Percentiles rank a stretch among this genome's conserved stretches.
Evolutionary conservation across 2,888 invertebrate genomes (phyloP).

Genomic region (Spisula subtruncata): DNA sequence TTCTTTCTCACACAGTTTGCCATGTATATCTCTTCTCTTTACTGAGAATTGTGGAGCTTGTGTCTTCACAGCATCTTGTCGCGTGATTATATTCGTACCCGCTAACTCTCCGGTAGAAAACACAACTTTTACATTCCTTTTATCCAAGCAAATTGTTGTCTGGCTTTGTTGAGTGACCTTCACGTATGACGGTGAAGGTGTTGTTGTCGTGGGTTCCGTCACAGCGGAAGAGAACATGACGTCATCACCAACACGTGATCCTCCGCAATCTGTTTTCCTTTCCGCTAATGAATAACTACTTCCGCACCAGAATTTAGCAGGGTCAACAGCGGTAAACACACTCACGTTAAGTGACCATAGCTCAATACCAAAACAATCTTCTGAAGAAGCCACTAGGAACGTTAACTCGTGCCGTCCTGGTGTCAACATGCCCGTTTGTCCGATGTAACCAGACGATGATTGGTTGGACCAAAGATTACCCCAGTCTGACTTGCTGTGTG

Average conservation of each 20-base stretch:
- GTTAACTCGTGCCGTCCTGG: conserved; percentile 58
- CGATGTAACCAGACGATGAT: conserved; percentile 50
- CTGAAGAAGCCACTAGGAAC: conserved; percentile 45
- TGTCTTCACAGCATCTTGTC: neutral
- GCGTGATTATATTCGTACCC: conserved; percentile 52
- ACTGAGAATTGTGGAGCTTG: neutral
- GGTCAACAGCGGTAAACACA: conserved; percentile 39
- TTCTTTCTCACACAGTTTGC: conserved; percentile 53
- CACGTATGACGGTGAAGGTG: conserved; percentile 39
- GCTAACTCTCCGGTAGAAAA: conserved; percentile 44
- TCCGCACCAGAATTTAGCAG: conserved; percentile 51
- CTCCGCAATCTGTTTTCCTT: conserved; percentile 17
- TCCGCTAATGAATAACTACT: conserved; percentile 32
- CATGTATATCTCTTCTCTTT: neutral
- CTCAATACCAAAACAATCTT: conserved; percentile 67
- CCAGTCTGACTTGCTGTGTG: conserved; percentile 61
- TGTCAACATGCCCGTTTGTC: conserved; percentile 43
- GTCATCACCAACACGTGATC: neutral
- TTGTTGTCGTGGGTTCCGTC: conserved; percentile 38
- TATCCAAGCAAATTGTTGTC: conserved; percentile 58
- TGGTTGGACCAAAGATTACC: conserved; percentile 58
- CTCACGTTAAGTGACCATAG: conserved; percentile 52
- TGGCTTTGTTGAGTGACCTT: conserved; percentile 55
- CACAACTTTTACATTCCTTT: conserved; percentile 55
- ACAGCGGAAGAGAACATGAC: neutral